phyloP scores from a whole-genome alignment of 2,113 vertebrate genomes.

The Heptranchias perlo region DNA sequence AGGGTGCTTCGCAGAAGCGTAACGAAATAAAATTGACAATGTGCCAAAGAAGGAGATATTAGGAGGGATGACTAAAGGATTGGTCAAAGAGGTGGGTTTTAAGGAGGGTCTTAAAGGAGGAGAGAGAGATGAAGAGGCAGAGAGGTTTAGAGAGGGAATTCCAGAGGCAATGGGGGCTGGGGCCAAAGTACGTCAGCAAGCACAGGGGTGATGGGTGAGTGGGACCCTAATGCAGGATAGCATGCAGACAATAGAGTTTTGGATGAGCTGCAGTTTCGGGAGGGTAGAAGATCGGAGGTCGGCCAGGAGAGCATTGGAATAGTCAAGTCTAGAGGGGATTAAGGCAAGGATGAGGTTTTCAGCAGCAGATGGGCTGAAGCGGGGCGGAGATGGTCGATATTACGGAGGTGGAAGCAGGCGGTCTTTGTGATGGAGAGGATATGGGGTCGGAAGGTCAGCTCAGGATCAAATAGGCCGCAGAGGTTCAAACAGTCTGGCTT shows the following conservation, averaged over 20 bases:
- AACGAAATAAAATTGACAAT: background rate
- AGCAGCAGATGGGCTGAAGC: background rate
- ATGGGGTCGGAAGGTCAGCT: background rate
- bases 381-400: background rate
- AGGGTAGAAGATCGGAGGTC: background rate
- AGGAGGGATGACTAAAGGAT: no score
- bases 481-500: background rate
- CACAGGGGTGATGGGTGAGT: background rate
- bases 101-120: no score
- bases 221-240: background rate
- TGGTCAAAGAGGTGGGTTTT: no score
- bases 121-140: no score
- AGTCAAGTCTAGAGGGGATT: background rate
- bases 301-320: background rate
- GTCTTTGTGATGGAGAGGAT: background rate
- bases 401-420: background rate
- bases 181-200: background rate
- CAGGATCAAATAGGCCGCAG: background rate
- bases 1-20: background rate
- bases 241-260: background rate
- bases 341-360: background rate
- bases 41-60: background rate
- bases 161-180: background rate
- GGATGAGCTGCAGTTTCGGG: background rate
- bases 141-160: background rate